Evolutionary conservation across 2,888 invertebrate genomes (phyloP), one percentile per base, ranked within the genome.

Genomic region (Celastrina argiolus): DNA sequence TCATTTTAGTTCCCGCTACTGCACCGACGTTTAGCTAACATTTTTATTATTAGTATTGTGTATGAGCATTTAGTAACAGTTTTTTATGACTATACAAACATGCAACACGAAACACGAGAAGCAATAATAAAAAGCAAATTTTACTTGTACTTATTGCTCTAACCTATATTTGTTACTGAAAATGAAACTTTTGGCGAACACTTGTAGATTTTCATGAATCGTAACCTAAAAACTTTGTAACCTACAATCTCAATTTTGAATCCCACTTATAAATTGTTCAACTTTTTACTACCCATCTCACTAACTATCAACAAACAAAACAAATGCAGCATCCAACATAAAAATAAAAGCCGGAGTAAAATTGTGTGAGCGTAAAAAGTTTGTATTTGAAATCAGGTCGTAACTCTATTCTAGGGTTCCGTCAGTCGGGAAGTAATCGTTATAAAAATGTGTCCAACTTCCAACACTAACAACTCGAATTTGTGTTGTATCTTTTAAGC

Each of bases 311-410:
- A 36, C 61, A 61, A 36, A 61, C 34, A 61, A 61, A 36, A 51
- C 51, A 51, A 51, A 61, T 59, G 34, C 61, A 61, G 36, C 61
- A 61, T 61, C 36, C 36, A 36, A 61, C 34, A 36, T 39, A 36
- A 61, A 61, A 39, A 61, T 39, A 61, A 59, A 59, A 34, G 12
- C 59, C 59, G 59, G 36, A 16, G 59, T 59, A 59, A 59, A 59
- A 59, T 59, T 34, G 34, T 59, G 59, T 34, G 61, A 61, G 61
- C 61, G 22, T 59, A 59, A 61, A 61, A 61, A 61, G 61, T 61
- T 61, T 61, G 61, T 36, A 36, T 61, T 61, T 61, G 36, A 39
- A 61, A 61, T 61, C 61, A 61, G 61, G 61, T 36, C 36, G 22
- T 22, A 36, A 39, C 36, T 39, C 18, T 36, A n/a, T 61, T 61